These are phyloP conservation scores for Lepidonotus clava DNA, from an alignment of 2,888 invertebrate genomes.

Conservation along the genomic window DNA sequence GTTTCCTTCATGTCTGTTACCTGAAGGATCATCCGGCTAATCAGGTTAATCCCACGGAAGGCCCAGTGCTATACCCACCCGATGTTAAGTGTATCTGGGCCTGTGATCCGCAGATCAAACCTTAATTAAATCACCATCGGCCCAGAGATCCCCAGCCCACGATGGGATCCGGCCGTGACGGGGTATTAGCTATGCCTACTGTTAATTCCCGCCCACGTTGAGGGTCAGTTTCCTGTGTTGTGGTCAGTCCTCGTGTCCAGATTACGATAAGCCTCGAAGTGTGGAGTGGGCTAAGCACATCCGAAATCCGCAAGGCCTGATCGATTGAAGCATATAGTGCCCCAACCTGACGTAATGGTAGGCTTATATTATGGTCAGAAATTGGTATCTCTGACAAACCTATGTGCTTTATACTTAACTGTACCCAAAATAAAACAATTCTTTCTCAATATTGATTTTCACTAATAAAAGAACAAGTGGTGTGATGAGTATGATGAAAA, in stretches of 20 bases:
- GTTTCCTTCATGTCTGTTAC: too few species aligned
- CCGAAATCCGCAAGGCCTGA: too few species aligned
- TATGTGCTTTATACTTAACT: too few species aligned
- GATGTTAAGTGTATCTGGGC: background rate
- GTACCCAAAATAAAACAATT: too few species aligned
- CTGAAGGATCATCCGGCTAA: background rate
- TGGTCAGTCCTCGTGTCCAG: conserved; percentile 8
- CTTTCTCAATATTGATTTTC: too few species aligned
- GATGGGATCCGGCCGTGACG: too few species aligned
- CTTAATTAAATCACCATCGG: background rate
- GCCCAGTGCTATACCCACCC: background rate
- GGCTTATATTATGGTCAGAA: too few species aligned
- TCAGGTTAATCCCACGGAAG: background rate
- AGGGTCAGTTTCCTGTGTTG: conserved; percentile 42
- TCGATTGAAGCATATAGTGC: too few species aligned
- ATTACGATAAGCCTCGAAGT: background rate
- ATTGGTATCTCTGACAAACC: too few species aligned
- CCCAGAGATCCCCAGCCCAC: too few species aligned
- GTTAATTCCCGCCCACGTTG: background rate
- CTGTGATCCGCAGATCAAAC: background rate
- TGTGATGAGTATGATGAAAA: too few species aligned
- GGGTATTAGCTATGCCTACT: background rate
- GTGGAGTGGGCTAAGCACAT: background rate
- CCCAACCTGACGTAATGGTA: background rate
- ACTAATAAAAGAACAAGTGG: too few species aligned